Conservation (phyloP, 2,113 vertebrate species). For the Pachycephala philippinensis region DNA sequence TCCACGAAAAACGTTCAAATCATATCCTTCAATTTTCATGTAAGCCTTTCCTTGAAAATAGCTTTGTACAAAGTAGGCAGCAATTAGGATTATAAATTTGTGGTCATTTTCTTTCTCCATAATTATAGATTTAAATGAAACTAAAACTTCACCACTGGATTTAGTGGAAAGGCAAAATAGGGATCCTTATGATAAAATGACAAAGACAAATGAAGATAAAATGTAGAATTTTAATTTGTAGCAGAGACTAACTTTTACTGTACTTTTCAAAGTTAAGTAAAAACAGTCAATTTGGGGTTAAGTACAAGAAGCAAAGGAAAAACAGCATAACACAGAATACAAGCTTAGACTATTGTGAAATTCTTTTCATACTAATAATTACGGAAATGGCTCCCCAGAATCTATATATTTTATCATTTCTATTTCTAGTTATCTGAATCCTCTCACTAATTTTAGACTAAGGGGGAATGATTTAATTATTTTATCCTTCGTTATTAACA, state of each 20-base stretch:
- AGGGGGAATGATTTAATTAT: not conserved
- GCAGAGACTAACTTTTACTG: not conserved
- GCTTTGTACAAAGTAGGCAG: not conserved
- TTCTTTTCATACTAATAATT: not conserved
- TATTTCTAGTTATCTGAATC: not conserved
- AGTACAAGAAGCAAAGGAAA: not conserved
- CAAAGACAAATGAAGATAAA: not conserved
- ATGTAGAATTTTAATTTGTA: not conserved
- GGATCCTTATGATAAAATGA: not conserved
- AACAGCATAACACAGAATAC: not conserved
- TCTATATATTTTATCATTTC: not conserved
- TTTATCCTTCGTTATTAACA: not conserved
- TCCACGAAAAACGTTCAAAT: not conserved
- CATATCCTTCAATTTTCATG: not conserved
- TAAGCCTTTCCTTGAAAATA: not conserved
- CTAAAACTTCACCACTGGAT: not conserved
- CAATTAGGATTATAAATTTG: not conserved
- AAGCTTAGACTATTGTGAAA: not conserved
- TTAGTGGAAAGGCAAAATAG: not conserved
- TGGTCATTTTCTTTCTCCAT: not conserved
- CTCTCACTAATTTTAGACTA: not conserved
- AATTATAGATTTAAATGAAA: not conserved
- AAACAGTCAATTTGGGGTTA: not conserved
- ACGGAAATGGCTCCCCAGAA: not conserved
- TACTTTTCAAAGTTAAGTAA: not conserved